phyloP scores from a whole-genome alignment of 2,888 invertebrate genomes.

The Mechanitis messenoides region DNA sequence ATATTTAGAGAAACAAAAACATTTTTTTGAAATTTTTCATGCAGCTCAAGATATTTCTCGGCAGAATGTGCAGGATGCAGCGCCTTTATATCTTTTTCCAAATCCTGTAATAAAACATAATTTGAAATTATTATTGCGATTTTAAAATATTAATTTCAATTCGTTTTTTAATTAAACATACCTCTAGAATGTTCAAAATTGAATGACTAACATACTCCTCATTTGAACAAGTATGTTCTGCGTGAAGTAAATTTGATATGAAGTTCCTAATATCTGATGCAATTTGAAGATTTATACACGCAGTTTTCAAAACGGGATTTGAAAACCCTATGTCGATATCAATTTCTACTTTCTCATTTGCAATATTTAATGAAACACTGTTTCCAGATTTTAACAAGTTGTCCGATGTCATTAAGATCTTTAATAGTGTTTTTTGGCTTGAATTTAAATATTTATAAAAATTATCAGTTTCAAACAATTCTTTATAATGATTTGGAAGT shows the following conservation, averaged over 20 bases:
- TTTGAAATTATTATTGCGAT: not conserved
- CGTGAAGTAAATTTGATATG: slow-evolving; percentile 46
- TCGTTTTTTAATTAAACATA: slow-evolving; percentile 31
- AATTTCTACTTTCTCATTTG: slow-evolving; percentile 40
- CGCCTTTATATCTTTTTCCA: not conserved
- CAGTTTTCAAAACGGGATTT: slow-evolving; percentile 42
- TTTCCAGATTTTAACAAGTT: slow-evolving; percentile 48
- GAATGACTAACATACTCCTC: slow-evolving; percentile 42
- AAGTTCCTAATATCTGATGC: slow-evolving; percentile 51
- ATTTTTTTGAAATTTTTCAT: slow-evolving; percentile 9
- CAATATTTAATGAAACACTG: slow-evolving; percentile 40
- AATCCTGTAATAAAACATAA: not conserved
- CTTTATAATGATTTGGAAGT: slow-evolving; percentile 44
- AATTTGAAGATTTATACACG: slow-evolving; percentile 40
- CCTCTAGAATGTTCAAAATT: slow-evolving; percentile 52
- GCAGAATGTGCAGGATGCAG: not conserved
- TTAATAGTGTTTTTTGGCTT: slow-evolving; percentile 38
- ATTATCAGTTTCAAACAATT: slow-evolving; percentile 37
- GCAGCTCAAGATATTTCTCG: slow-evolving; percentile 5
- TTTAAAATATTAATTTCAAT: not conserved
- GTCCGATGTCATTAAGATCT: slow-evolving; percentile 40
- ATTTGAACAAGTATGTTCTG: slow-evolving; percentile 28
- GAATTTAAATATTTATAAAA: slow-evolving; percentile 32
- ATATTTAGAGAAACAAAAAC: slow-evolving; percentile 3
- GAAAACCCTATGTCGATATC: slow-evolving; percentile 48